Conservation (phyloP, 2,888 invertebrate species). For the Octonoba sinensis region DNA sequence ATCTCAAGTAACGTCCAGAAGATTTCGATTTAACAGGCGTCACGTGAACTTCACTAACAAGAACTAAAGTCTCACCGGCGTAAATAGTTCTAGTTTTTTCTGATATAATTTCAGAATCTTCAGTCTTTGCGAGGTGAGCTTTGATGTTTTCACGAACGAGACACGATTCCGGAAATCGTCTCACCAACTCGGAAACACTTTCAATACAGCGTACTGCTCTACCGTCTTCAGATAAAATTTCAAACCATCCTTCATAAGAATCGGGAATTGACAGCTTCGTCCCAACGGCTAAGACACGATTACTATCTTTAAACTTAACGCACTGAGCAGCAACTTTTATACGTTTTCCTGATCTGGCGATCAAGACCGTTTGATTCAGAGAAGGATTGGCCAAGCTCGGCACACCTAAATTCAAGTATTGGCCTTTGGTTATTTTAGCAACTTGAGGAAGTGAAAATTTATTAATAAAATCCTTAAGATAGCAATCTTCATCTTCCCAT, state of each 20-base stretch:
- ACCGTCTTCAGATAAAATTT: constrained; percentile 93
- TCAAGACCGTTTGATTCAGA: constrained; percentile 86
- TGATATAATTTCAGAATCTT: constrained; percentile 67
- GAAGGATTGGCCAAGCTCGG: constrained; percentile 88
- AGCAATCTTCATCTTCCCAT: constrained; percentile 69
- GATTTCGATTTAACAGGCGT: constrained; percentile 41
- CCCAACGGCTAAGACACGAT: constrained; percentile 77
- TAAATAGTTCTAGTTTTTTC: constrained; percentile 78
- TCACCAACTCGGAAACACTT: constrained; percentile 85
- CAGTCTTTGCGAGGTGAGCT: constrained; percentile 74
- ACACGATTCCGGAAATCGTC: constrained; percentile 74
- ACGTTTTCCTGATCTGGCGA: constrained; percentile 86
- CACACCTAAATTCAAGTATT: constrained; percentile 90
- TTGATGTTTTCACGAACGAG: constrained; percentile 84
- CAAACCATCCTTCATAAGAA: constrained; percentile 91
- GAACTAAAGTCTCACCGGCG: constrained; percentile 87
- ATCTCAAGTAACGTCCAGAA: constrained; percentile 80
- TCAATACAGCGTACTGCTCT: constrained; percentile 90
- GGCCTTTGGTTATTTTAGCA: constrained; percentile 92
- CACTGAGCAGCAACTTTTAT: constrained; percentile 80
- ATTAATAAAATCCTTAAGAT: constrained; percentile 70
- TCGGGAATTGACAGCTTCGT: constrained; percentile 91
- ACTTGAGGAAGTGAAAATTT: constrained; percentile 79
- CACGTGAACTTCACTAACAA: constrained; percentile 78
- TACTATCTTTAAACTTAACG: constrained; percentile 85